Base-by-base conservation (phyloP, 2,888 invertebrate species). In the Andrena flavipes region DNA sequence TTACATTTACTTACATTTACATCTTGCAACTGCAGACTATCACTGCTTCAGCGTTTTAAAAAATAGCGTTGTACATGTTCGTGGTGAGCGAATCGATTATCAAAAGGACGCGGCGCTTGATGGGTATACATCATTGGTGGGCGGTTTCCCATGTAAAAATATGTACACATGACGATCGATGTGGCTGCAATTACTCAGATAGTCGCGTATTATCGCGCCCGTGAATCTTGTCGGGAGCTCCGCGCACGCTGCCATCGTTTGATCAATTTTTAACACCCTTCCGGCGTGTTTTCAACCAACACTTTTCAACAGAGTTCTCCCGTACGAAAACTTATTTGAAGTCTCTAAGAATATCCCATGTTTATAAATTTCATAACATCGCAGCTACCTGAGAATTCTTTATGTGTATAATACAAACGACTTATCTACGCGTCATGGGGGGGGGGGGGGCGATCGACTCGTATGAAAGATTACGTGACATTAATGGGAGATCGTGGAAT, bases 161-260 rank as follows among this genome's bases (percentile, higher is more conserved):
- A 60, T 70, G 42, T 60, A 70, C 70, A 70, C 30, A 42, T 8
- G 60, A 65, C 30, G 64, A 65, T 71, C 71, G 79, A 71, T 62
- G 79, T 48, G 26, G 69, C 56, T 33, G 54, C 76, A 67, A 80
- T 80, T 78, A 79, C 67, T 33, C 51, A 2, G 79, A 60, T 35
- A 67, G 71, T 23, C 59, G 49, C n/a, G 42, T 26, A 16, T 80
- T 78, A 80, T 62, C 78, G 26, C 2, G 42, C 8, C 3, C 13
- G 29, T 42, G 26, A 49, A 56, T 59, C 59, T 64, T 10, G 26
- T 16, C 30, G 20, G 20, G 56, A 16, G 20, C 23, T 63, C 20
- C 6, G 3, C 63, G 23, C 42, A 42, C 30, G n/a, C 1, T 62
- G 48, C 78, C 13, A 8, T n/a, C 54, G 2, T 72, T n/a, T 29